Evolutionary conservation across 2,888 invertebrate genomes (phyloP).

Genomic region (Rugalucina vietnamica): DNA sequence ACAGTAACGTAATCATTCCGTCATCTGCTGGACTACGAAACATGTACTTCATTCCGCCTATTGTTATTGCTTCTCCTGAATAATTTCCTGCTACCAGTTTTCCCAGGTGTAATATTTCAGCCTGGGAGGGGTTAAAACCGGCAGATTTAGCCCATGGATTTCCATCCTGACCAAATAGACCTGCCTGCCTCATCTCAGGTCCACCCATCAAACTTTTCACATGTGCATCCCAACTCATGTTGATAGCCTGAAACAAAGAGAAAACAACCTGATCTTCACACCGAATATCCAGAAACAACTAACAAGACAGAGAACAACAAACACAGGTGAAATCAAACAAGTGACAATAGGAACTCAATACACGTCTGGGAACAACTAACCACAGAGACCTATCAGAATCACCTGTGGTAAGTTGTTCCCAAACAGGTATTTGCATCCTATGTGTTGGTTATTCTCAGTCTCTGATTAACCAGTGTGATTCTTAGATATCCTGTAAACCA

Average conservation of each 20-base stretch:
- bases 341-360: too few relatives aligned
- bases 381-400: too few relatives aligned
- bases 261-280: too few relatives aligned
- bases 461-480: too few relatives aligned
- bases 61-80: slow-evolving; percentile 41
- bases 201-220: slow-evolving; percentile 50
- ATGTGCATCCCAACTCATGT: slow-evolving; percentile 59
- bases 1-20: slow-evolving; percentile 57
- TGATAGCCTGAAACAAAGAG: neutral
- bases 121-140: slow-evolving; percentile 43
- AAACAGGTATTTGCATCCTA: too few relatives aligned
- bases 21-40: slow-evolving; percentile 52
- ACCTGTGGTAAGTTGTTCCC: too few relatives aligned
- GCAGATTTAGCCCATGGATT: slow-evolving; percentile 55
- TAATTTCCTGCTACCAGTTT: slow-evolving; percentile 39
- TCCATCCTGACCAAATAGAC: slow-evolving; percentile 55
- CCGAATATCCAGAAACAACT: too few relatives aligned
- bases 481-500: too few relatives aligned
- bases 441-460: too few relatives aligned
- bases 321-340: too few relatives aligned
- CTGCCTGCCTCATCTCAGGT: slow-evolving; percentile 52
- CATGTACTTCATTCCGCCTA: slow-evolving; percentile 56
- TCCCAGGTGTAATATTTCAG: slow-evolving; percentile 41
- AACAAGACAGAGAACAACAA: too few relatives aligned
- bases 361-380: too few relatives aligned